Evolutionary conservation across 1,140 invertebrate genomes (phyloP).

Genomic region (Procambarus virginalis): DNA sequence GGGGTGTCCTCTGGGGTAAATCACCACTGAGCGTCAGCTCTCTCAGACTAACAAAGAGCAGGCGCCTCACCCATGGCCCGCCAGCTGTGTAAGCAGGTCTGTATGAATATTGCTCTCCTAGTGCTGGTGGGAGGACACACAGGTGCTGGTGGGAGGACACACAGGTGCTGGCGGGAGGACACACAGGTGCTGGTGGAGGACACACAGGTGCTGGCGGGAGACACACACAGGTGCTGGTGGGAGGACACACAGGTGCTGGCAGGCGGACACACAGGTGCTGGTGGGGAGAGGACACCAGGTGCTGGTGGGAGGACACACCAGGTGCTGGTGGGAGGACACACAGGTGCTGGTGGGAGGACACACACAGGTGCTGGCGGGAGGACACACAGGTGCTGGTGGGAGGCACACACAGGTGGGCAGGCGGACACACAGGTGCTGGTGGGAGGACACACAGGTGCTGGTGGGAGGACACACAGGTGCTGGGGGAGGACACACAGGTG

Average conservation of each 20-base stretch:
- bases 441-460: too few species aligned
- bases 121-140: background rate
- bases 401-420: too few species aligned
- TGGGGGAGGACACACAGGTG: too few species aligned
- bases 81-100: slow-evolving; percentile 10
- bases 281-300: too few species aligned
- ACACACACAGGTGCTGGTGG: background rate
- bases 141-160: background rate
- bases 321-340: too few species aligned
- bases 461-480: too few species aligned
- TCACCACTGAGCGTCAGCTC: background rate
- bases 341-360: too few species aligned
- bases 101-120: slow-evolving; percentile 20
- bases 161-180: background rate
- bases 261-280: slow-evolving; percentile 1
- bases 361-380: too few species aligned
- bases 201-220: background rate
- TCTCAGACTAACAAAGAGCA: background rate
- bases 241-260: background rate
- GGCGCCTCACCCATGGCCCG: background rate
- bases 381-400: too few species aligned
- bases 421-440: too few species aligned
- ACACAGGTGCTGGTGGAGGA: slow-evolving; percentile 1
- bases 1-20: too few species aligned
- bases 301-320: too few species aligned